Base-by-base conservation (phyloP, 2,888 invertebrate genomes). In the Apamea sordens region DNA sequence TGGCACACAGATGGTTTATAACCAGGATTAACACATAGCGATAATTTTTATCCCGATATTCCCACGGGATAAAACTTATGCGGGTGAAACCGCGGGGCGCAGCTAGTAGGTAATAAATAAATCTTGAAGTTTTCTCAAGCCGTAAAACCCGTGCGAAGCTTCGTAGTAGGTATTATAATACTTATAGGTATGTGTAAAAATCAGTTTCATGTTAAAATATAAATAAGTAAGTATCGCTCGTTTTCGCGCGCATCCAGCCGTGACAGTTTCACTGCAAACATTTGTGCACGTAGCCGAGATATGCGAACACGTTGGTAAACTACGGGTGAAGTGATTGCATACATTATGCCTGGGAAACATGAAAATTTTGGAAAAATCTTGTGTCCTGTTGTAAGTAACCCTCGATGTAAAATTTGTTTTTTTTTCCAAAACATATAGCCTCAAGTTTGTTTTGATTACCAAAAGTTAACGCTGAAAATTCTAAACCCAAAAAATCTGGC, bases 191-290 rank as follows among this genome's bases (percentile, higher is more conserved):
- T n/a, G n/a, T 59, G n/a, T 50, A 67, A 82, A 64, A 69, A 69
- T 82, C 71, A 56, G 68, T 73, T 73, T 82, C 76, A 79, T 76
- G 41, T 79, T 76, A 64, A 76, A 82, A 86, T 86, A 85, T 86
- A 79, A 88, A 79, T 88, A 56, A 56, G 71, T 88, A 56, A 56
- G 71, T 56, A 88, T 77, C 84, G 77, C 80, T 93, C 91, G 90
- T 91, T 94, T 94, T 94, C 94, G 92, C 92, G 86, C 91, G 91
- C 93, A 89, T 74, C 90, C 88, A 91, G 83, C 92, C 94, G 91
- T 93, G 89, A 91, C 93, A 86, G 90, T 92, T 92, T 92, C 92
- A 89, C 91, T 91, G 50, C 80, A 83, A 87, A 80, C 87, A 87
- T 82, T 77, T 77, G 75, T 86, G 80, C 90, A 68, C 80, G 75